Conservation (phyloP, 37 sponge, comb jelly and placozoan genomes). For the Hexactinellida sp. region DNA sequence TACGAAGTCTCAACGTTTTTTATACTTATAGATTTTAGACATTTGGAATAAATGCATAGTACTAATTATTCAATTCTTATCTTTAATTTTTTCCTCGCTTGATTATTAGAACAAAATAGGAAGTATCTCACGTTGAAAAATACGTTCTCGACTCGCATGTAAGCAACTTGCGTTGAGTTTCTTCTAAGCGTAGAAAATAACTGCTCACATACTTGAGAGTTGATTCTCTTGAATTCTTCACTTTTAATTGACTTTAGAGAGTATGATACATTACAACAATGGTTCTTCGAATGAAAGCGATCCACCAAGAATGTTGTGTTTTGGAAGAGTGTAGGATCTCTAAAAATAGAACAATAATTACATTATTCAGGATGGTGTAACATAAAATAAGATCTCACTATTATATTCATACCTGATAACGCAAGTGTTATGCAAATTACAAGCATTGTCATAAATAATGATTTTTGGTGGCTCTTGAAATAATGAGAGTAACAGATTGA, state of each 20-base stretch:
- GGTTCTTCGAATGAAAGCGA: background rate
- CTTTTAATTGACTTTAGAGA: background rate
- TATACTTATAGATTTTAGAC: too few species aligned
- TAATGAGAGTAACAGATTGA: background rate
- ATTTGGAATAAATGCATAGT: background rate
- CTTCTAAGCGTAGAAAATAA: background rate
- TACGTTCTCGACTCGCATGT: too few species aligned
- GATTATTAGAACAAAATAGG: background rate
- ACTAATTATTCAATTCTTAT: background rate
- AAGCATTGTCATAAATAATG: too few species aligned
- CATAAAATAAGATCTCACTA: too few species aligned
- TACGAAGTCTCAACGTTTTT: too few species aligned
- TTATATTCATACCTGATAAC: background rate
- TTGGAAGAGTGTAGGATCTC: background rate
- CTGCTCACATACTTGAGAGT: background rate
- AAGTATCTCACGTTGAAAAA: background rate
- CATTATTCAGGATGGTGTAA: background rate
- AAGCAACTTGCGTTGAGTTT: too few species aligned
- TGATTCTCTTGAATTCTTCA: background rate
- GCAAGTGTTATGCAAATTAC: too few species aligned
- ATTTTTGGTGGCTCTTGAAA: background rate
- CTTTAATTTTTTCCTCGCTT: background rate
- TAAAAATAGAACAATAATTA: background rate
- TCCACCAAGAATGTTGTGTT: background rate
- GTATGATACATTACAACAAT: background rate